Evolutionary conservation across 2,113 vertebrate genomes (phyloP).

Genomic region (Trinectes maculatus): DNA sequence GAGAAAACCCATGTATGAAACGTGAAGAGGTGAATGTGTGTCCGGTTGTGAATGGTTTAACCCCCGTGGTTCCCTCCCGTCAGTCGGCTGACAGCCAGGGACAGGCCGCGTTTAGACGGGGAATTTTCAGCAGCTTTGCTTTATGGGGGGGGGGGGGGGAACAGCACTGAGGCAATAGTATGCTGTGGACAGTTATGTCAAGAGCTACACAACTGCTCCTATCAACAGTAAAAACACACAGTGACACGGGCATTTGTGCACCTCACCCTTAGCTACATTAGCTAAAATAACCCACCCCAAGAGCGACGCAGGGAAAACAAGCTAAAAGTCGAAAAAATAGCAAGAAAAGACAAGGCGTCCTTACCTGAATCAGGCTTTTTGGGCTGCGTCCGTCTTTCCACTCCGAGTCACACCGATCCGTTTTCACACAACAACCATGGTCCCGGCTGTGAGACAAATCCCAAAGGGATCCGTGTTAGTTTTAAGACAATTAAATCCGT

Average conservation of each 20-base stretch:
- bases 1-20: conserved; percentile 12
- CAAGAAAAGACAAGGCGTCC: conserved; percentile 53
- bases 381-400: conserved; percentile 47
- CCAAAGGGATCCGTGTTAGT: conserved; percentile 44
- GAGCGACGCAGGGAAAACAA: conserved; percentile 53
- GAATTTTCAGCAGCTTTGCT: conserved; percentile 36
- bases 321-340: conserved; percentile 46
- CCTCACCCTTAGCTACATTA: neutral
- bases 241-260: neutral
- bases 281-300: neutral
- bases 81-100: conserved; percentile 51
- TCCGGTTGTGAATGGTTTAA: neutral
- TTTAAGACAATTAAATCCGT: conserved; percentile 49
- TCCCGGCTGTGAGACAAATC: conserved; percentile 38
- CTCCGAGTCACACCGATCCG: conserved; percentile 45
- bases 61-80: conserved; percentile 39
- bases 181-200: conserved; percentile 42
- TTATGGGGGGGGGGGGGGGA: neutral
- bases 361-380: conserved; percentile 75
- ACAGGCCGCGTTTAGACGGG: conserved; percentile 63
- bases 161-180: conserved; percentile 22
- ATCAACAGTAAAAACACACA: neutral
- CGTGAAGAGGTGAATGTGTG: neutral
- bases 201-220: conserved; percentile 1
- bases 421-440: conserved; percentile 75